These are phyloP conservation scores for Channa argus DNA, from an alignment of 2,113 vertebrate genomes.

Conservation along the genomic window DNA sequence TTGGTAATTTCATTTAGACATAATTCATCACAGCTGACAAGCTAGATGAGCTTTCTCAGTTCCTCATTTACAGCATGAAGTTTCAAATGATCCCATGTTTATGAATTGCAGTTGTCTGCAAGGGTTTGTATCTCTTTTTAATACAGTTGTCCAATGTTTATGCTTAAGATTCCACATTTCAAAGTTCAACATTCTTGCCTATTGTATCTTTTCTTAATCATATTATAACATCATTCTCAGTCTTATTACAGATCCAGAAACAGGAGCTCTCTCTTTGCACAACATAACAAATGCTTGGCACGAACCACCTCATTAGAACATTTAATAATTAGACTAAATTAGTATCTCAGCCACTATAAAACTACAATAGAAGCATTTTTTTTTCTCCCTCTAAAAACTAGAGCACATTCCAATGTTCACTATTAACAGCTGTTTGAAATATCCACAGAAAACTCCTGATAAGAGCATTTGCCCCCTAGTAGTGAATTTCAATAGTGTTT, in stretches of 20 bases:
- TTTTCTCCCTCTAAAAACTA: slow-evolving; percentile 3
- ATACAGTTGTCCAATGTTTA: not conserved
- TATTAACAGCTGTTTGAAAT: slow-evolving; percentile 47
- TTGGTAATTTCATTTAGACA: slow-evolving; percentile 72
- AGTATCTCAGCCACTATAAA: not conserved
- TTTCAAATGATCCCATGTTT: slow-evolving; percentile 55
- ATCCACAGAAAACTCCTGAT: slow-evolving; percentile 32
- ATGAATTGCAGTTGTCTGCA: not conserved
- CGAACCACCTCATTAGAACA: not conserved
- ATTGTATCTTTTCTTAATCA: no score
- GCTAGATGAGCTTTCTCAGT: no score
- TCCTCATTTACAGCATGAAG: slow-evolving; percentile 45
- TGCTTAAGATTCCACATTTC: not conserved
- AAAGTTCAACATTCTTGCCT: not conserved
- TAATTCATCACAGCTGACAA: slow-evolving; percentile 48
- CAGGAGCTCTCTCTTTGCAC: no score
- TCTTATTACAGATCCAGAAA: no score
- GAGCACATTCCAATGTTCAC: slow-evolving; percentile 26
- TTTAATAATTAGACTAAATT: not conserved
- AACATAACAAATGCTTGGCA: not conserved
- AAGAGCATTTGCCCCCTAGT: slow-evolving; percentile 30
- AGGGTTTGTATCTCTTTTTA: not conserved
- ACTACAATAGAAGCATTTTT: not conserved
- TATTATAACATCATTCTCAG: no score
- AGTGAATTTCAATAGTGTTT: slow-evolving; percentile 65